phyloP scores from a whole-genome alignment of 1,140 invertebrate genomes.

The roundworm (Caenorhabditis elegans) region DNA sequence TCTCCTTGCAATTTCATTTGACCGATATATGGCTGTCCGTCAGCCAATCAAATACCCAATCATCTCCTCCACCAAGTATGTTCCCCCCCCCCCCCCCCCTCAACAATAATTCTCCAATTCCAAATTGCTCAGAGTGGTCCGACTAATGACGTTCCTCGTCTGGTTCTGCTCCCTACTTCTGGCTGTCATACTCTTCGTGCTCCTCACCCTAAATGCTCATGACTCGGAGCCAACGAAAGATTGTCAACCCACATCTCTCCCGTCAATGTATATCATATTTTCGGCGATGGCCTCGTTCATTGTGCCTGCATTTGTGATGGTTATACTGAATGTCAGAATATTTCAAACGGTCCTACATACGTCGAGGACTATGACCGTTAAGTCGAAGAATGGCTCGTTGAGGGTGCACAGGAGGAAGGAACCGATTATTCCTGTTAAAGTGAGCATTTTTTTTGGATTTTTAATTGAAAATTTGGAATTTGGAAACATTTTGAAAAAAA shows the following conservation, averaged over 20 bases:
- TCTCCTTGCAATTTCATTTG: constrained; percentile 68
- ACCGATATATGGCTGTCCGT: constrained; percentile 68
- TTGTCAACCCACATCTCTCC: constrained; percentile 57
- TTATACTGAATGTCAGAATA: constrained; percentile 58
- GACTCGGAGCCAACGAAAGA: constrained; percentile 29
- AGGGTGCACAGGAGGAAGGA: constrained; percentile 30
- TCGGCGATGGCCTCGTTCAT: constrained; percentile 63
- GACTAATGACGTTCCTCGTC: constrained; percentile 59
- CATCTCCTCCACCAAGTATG: constrained; percentile 60
- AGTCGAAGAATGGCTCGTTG: constrained; percentile 17
- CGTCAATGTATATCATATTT: constrained; percentile 61
- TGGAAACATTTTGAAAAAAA: too few relatives aligned
- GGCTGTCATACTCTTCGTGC: constrained; percentile 54
- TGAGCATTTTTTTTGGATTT: too few relatives aligned
- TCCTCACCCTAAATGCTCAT: constrained; percentile 43
- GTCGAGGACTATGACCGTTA: background rate
- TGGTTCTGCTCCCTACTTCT: constrained; percentile 58
- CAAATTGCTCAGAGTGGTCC: constrained; percentile 50
- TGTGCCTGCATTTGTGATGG: constrained; percentile 61
- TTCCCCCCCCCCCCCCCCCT: too few relatives aligned
- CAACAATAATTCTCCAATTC: background rate
- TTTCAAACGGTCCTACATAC: constrained; percentile 55
- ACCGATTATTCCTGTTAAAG: background rate
- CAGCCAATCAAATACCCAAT: constrained; percentile 67
- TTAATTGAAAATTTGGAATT: too few relatives aligned